phyloP scores from a whole-genome alignment of 2,888 invertebrate genomes.

The Ecliptopera silaceata region DNA sequence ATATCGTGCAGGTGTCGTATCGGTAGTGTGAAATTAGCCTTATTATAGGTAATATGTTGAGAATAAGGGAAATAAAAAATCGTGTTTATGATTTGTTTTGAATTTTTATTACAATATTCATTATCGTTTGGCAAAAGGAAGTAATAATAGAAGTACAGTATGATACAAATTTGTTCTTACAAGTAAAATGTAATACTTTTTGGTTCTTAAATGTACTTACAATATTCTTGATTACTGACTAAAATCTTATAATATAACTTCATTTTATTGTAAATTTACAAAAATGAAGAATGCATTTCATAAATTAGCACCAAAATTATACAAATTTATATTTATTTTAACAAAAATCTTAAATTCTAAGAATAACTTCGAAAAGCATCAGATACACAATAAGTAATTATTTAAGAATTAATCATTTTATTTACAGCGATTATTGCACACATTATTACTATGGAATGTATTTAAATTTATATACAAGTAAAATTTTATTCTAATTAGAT shows the following conservation, averaged over 20 bases:
- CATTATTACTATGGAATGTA: conserved; percentile 78
- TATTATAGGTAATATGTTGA: too few species aligned
- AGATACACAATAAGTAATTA: background rate
- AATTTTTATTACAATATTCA: conserved; percentile 69
- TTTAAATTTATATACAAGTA: conserved; percentile 36
- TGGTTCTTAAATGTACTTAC: conserved; percentile 66
- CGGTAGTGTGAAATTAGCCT: too few species aligned
- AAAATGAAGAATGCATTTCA: conserved; percentile 42
- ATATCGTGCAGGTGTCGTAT: too few species aligned
- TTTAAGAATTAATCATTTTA: conserved; percentile 21
- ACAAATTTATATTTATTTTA: conserved; percentile 31
- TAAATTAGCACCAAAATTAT: conserved; percentile 73
- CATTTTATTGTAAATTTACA: conserved; percentile 42
- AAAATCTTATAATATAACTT: conserved; percentile 38
- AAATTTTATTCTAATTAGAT: background rate
- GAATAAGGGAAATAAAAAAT: background rate
- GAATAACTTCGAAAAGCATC: conserved; percentile 11
- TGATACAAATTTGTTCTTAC: conserved; percentile 54
- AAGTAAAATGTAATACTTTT: conserved; percentile 74
- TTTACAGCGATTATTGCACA: conserved; percentile 54
- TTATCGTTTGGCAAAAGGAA: conserved; percentile 80
- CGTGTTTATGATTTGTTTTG: conserved; percentile 45
- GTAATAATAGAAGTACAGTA: conserved; percentile 48
- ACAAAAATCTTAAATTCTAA: conserved; percentile 7
- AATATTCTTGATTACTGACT: conserved; percentile 48